These are phyloP conservation scores for Cyclura pinguis DNA, from an alignment of 2,797 vertebrate genomes.

Conservation along the genomic window DNA sequence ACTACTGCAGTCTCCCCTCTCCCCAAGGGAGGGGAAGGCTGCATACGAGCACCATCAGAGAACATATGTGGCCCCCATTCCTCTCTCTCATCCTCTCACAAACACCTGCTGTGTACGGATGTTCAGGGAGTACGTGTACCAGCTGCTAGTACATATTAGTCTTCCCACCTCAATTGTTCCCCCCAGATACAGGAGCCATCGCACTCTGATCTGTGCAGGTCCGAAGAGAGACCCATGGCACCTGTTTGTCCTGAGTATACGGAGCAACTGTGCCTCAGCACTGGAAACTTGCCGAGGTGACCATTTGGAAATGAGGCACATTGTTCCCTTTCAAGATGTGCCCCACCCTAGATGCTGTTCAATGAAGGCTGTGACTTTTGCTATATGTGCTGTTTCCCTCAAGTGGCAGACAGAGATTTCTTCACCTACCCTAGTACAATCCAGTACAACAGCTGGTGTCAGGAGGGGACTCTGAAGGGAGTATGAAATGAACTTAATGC, in stretches of 20 bases:
- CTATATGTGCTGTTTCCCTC: neutral
- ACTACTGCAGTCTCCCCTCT: neutral
- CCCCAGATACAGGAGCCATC: no score
- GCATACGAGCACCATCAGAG: neutral
- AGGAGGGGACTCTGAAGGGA: neutral
- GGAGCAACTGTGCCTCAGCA: neutral
- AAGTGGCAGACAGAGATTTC: neutral
- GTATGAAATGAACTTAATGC: no score
- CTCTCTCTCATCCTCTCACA: neutral
- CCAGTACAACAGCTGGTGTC: neutral
- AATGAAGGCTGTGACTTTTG: neutral
- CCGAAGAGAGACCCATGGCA: neutral
- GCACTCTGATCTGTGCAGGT: neutral
- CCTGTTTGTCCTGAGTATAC: neutral
- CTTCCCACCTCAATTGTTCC: no score
- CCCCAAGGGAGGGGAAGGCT: neutral
- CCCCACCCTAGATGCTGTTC: neutral
- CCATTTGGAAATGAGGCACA: neutral
- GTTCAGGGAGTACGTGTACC: neutral
- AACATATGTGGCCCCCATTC: neutral
- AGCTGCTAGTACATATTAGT: neutral
- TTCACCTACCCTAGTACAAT: neutral
- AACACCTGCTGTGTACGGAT: no score
- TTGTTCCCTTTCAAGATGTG: neutral
- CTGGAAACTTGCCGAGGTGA: neutral